A percentile compares a stretch with the other conserved stretches of the same genome.
phyloP scores from a whole-genome alignment of 2,113 vertebrate species.

The Ranitomeya imitator region DNA sequence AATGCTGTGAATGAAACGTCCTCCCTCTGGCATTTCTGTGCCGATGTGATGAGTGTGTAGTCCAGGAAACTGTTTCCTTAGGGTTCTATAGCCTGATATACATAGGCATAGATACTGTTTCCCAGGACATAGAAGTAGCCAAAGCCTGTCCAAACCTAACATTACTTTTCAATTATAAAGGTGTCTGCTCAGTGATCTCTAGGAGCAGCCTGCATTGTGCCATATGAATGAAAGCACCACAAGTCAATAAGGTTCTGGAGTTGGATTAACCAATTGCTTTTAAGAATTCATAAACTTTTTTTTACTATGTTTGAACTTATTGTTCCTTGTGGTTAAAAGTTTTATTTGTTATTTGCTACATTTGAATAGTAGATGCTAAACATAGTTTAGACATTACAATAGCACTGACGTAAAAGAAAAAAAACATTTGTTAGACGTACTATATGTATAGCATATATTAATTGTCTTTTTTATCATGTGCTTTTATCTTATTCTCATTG shows the following conservation, averaged over 20 bases:
- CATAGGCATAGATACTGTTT: slow-evolving; percentile 38
- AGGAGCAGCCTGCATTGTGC: slow-evolving; percentile 4
- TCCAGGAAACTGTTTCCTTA: slow-evolving; percentile 21
- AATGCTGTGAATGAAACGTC: background rate
- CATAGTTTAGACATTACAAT: too few relatives aligned
- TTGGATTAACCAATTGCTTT: background rate
- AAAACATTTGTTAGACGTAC: too few relatives aligned
- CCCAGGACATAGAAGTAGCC: background rate
- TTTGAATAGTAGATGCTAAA: background rate
- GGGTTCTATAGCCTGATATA: slow-evolving; percentile 26
- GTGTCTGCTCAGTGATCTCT: background rate
- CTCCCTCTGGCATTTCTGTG: background rate
- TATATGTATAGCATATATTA: too few relatives aligned
- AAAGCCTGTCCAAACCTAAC: background rate
- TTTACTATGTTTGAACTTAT: background rate
- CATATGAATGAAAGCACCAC: background rate
- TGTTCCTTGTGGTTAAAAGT: background rate
- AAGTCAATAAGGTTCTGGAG: background rate
- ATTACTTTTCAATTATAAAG: background rate
- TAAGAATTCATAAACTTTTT: background rate
- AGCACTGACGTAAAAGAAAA: too few relatives aligned
- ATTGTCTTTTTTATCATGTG: too few relatives aligned
- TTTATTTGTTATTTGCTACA: background rate
- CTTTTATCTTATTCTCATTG: too few relatives aligned
- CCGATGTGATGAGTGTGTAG: slow-evolving; percentile 4